These are phyloP conservation scores for Bungarus multicinctus DNA, from an alignment of 2,113 vertebrate species.

Conservation along the genomic window DNA sequence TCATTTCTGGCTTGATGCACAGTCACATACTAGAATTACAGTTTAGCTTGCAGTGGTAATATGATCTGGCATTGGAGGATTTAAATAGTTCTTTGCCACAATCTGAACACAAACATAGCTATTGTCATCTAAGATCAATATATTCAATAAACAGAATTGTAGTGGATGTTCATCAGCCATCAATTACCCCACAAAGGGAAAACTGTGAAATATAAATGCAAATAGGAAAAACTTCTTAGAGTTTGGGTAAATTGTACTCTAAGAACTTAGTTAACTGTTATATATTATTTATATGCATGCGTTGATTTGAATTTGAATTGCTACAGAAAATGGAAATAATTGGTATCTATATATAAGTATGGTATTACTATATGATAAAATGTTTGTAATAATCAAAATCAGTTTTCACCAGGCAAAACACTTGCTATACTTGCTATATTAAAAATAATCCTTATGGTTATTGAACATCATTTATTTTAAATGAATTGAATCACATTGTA, in stretches of 20 bases:
- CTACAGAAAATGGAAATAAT: background rate
- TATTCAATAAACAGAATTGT: background rate
- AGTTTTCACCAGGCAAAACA: background rate
- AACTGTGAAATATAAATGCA: background rate
- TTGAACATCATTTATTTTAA: too few relatives aligned
- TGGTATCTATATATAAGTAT: background rate
- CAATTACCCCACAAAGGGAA: background rate
- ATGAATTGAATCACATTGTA: too few relatives aligned
- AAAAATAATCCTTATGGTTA: too few relatives aligned
- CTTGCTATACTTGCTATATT: background rate
- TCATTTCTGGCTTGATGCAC: background rate
- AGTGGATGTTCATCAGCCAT: background rate
- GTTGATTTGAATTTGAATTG: background rate
- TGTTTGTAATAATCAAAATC: background rate
- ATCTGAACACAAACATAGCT: background rate
- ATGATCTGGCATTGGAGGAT: background rate
- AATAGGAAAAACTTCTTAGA: background rate
- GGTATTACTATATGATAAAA: background rate
- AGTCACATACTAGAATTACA: background rate
- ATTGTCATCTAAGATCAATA: background rate
- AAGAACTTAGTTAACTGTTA: background rate
- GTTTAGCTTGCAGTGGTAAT: background rate
- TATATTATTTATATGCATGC: background rate
- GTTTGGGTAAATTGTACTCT: background rate
- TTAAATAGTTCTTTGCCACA: background rate